Base-by-base conservation (phyloP, 2,797 vertebrate species). In the Lagocephalus sceleratus region DNA sequence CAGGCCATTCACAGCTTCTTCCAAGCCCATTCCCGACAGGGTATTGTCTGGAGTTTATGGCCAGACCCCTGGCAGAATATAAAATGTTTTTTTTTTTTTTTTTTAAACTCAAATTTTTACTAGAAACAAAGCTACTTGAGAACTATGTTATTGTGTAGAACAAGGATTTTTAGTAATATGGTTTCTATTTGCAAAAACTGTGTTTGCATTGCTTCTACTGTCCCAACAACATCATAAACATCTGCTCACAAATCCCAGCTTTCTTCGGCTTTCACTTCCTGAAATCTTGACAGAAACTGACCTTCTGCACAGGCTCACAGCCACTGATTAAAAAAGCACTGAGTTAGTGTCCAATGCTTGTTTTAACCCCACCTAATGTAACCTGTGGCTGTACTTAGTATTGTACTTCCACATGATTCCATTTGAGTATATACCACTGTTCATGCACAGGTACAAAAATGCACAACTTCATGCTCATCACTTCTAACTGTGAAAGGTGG, bases 281-380 rank as follows among this genome's bases (percentile, higher is more conserved):
- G 38, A 64, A 67, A 69, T 39, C 23, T 49, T 29, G 44, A 71
- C 47, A 73, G 68, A 71, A 69, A 63, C 60, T 75, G 69, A 71
- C 45, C 65, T 56, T 68, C 62, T 59, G 19, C 23, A 42, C 6
- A 51, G 48, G 47, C 43, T 43, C n/a, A 63, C 42, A 45, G 41
- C 40, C 0, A 21, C 42, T 63, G 32, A n/a, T 44, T 60, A 41
- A 11, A 3, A 60, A 42, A 66, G 62, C 25, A 32, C 7, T 32
- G 2, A 12, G 11, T 9, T 3, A 32, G 29, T 32, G 7, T 32
- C 29, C 12, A 9, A 9, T 3, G 29, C 12, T 32, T 12, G 29
- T 25, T 25, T n/a, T 25, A 3, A 2, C 29, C 9, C 9, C 9
- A 32, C 29, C 9, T 32, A 11, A 32, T 8, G 29, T 32, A 12